phyloP scores from a whole-genome alignment of 2,113 vertebrate genomes.

The Brachionichthys hirsutus region DNA sequence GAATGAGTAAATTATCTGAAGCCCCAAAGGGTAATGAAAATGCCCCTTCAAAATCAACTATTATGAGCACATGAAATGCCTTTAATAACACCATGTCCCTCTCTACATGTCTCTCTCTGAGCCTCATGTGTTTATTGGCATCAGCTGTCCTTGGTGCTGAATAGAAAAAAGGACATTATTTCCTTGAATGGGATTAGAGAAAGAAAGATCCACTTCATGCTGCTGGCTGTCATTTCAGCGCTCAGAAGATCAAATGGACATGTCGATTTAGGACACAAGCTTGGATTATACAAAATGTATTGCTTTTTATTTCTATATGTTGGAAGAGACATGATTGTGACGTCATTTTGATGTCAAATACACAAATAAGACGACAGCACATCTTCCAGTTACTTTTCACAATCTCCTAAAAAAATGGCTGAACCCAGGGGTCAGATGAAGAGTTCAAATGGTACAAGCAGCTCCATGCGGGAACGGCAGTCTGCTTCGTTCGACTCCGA shows the following conservation, averaged over 20 bases:
- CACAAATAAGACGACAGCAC: slow-evolving; percentile 21
- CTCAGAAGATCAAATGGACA: slow-evolving; percentile 25
- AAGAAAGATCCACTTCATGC: slow-evolving; percentile 47
- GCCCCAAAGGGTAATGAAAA: slow-evolving; percentile 34
- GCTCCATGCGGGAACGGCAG: slow-evolving; percentile 33
- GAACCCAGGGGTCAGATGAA: slow-evolving; percentile 33
- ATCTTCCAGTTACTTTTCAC: neutral
- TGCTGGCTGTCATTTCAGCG: slow-evolving; percentile 36
- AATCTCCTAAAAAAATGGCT: slow-evolving; percentile 14
- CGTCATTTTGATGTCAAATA: slow-evolving; percentile 1
- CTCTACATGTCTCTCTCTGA: slow-evolving; percentile 60
- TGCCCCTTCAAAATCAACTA: slow-evolving; percentile 11
- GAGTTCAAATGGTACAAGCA: slow-evolving; percentile 29
- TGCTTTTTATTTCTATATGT: slow-evolving; percentile 22
- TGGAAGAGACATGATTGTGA: slow-evolving; percentile 17
- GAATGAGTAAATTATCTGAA: slow-evolving; percentile 36
- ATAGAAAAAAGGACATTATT: slow-evolving; percentile 60
- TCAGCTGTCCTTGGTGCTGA: slow-evolving; percentile 65
- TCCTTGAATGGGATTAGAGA: slow-evolving; percentile 57
- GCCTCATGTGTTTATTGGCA: slow-evolving; percentile 69
- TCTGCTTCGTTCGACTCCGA: slow-evolving; percentile 7
- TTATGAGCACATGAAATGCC: slow-evolving; percentile 47
- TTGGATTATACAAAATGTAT: slow-evolving; percentile 29
- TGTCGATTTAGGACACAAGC: slow-evolving; percentile 25
- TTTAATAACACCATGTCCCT: slow-evolving; percentile 76